Base-by-base conservation (phyloP, 2,888 invertebrate species). In the Epistrophe grossulariae region DNA sequence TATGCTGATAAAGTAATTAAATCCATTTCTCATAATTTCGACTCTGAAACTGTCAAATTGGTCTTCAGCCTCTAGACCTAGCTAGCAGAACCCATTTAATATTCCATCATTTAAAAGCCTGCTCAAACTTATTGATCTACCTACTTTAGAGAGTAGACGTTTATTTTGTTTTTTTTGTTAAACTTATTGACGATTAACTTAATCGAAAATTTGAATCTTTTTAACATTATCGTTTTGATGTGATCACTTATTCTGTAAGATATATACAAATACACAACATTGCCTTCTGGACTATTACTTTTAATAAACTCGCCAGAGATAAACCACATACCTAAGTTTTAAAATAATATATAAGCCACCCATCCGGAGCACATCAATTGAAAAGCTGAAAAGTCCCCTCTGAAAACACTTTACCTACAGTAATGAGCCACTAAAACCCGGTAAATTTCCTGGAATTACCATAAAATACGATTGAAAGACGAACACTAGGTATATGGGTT, bases 361-460 rank as follows among this genome's bases (percentile, higher is more conserved):
- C 57, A 66, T 13, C 40, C 55, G 17, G n/a, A 15, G 17, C 64
- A 57, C 55, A 68, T 72, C 78, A 70, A 74, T 79, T 66, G 48
- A 72, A 71, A 38, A 79, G 82, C 68, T 87, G n/a, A 83, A 52
- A 87, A 87, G 87, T 82, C 74, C 66, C 72, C 24, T 66, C 45
- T 3, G 28, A 50, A 68, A 50, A 38, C 74, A 82, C 87, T 82
- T 82, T 74, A 74, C 76, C 79, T 74, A 55, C 10, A 52, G 35
- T 74, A 82, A 82, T 82, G 78, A 87, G 64, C 78, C 74, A 59
- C 83, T 70, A 48, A 83, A 87, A 79, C 76, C 83, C 60, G 28
- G 76, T 55, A 48, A 79, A 60, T 60, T 79, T 87, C 59, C 76
- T 52, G 68, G 76, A 82, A 83, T 79, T 76, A 76, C 66, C 79